phyloP scores from a whole-genome alignment of 2,797 vertebrate genomes.

The Lepus townsendii region DNA sequence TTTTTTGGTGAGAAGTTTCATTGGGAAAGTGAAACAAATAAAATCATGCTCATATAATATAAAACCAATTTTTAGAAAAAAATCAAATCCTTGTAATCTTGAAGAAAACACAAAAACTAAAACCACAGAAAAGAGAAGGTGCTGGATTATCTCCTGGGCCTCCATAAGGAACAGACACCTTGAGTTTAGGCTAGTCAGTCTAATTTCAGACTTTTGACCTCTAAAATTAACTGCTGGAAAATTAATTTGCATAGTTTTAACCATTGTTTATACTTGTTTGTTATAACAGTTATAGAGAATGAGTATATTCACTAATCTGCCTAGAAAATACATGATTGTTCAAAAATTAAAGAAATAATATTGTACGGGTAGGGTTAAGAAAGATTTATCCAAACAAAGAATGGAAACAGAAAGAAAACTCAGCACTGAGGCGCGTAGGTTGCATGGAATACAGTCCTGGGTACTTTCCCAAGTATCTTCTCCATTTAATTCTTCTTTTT shows the following conservation, averaged over 20 bases:
- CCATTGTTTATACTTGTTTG: background rate
- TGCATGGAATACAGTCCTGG: too few relatives aligned
- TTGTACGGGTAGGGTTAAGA: background rate
- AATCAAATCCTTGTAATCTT: background rate
- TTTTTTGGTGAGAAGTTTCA: background rate
- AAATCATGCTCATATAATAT: background rate
- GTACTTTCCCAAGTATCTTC: background rate
- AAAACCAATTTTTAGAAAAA: background rate
- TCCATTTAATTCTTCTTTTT: background rate
- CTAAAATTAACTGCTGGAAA: background rate
- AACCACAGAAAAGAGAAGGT: background rate
- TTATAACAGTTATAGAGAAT: background rate
- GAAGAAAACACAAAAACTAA: background rate
- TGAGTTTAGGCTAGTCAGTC: background rate
- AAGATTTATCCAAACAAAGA: background rate
- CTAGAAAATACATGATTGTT: background rate
- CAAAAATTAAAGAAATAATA: background rate
- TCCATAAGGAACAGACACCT: background rate
- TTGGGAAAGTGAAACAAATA: background rate
- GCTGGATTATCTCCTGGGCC: background rate
- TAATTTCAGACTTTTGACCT: background rate
- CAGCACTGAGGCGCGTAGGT: background rate
- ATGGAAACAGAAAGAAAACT: background rate
- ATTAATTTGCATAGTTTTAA: background rate
- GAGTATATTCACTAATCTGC: background rate